Evolutionary conservation across 2,113 vertebrate species (phyloP), one percentile per base, ranked within the genome.

Genomic region (Opisthocomus hoazin): DNA sequence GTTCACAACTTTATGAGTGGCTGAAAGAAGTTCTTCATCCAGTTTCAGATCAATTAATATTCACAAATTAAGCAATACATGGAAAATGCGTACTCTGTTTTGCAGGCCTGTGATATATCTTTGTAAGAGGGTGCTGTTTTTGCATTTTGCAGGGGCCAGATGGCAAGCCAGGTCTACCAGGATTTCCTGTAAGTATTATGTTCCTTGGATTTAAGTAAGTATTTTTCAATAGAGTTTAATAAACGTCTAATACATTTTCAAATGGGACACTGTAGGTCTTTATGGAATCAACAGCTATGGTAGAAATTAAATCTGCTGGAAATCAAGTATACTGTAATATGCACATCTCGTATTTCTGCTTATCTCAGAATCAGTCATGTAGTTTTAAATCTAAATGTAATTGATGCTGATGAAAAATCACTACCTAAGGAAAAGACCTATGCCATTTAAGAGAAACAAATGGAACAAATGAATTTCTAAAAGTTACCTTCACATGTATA

Each of bases 101-200:
- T 90, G 24, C 30, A 69, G 53, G 24, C 48, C 29, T 63, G 18
- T 39, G 73, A 37, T 56, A 50, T 3, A 18, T 32, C 65, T 75
- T 94, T 87, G 10, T 93, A 65, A 95, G 32, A 11, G 10, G 9
- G 12, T 83, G 63, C 21, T 4, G 2, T 34, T 82, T 65, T 54
- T 97, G 86, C 36, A 45, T 98, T 94, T 98, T 97, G 26, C 98
- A 99, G 99, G 99, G 99, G 18, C 98, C 98, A 39, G 98, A 99
- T 53, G 99, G 99, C n/a, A 94, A 97, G 60, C 98, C 98, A 21
- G 99, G 99, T 92, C 98, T 97, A 95, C 98, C 98, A 77, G 99
- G 99, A 98, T 99, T 99, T 95, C 98, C 99, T 76, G 98, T 99
- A 98, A 99, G 98, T 96, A 96, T 86, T 36, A 29, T 11, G 9